A percentile compares a stretch with the other conserved stretches of the same genome.
phyloP scores from a whole-genome alignment of 2,888 invertebrate genomes.

The Pterobdella sp. region DNA sequence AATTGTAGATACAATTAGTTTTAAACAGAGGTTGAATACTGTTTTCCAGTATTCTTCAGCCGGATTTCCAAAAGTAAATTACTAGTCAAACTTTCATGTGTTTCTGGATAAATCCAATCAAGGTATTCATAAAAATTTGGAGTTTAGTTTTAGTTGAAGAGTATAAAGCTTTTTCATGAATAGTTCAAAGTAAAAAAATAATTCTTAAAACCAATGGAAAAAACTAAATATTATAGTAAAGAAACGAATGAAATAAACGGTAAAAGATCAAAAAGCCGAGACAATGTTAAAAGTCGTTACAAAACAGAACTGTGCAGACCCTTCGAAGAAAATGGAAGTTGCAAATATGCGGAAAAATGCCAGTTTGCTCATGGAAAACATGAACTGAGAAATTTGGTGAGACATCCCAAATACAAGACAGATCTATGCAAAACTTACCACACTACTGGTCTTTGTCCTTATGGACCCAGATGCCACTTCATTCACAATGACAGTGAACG shows the following conservation, averaged over 20 bases:
- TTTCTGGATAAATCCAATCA: no score
- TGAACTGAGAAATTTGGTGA: constrained; percentile 81
- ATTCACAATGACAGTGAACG: constrained; percentile 68
- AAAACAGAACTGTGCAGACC: constrained; percentile 96
- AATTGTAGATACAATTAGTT: no score
- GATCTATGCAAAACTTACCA: constrained; percentile 90
- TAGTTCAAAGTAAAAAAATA: no score
- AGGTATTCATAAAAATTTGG: no score
- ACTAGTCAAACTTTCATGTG: no score
- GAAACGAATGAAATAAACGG: neutral
- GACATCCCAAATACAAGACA: constrained; percentile 98
- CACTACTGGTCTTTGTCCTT: constrained; percentile 92
- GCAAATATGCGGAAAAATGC: constrained; percentile 96
- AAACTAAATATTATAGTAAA: neutral
- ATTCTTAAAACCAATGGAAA: neutral
- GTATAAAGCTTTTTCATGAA: no score
- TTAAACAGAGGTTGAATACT: no score
- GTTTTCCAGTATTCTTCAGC: no score
- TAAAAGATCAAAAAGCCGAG: neutral
- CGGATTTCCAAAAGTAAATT: no score
- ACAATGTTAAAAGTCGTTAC: constrained; percentile 57
- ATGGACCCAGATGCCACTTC: constrained; percentile 94
- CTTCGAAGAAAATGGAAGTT: constrained; percentile 75
- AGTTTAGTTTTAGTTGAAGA: no score
- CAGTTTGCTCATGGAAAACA: constrained; percentile 93